Evolutionary conservation across 2,888 invertebrate genomes (phyloP).

Genomic region (Acanthococcus lagerstroemiae): DNA sequence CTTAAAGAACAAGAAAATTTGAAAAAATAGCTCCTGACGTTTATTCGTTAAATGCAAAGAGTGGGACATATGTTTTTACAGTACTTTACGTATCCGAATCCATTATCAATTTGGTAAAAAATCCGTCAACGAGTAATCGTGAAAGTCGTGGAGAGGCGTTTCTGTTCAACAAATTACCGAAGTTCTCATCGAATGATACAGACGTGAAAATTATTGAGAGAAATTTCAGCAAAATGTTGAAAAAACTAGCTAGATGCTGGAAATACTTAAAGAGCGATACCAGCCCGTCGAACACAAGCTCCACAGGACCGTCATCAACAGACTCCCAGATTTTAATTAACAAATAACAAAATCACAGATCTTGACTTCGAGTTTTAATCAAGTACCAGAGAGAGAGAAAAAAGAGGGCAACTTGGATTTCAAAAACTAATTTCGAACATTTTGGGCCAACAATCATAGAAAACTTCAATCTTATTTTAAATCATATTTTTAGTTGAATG

Average conservation of each 20-base stretch:
- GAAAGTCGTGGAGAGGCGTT: not conserved
- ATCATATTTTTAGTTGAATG: too few species aligned
- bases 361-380: too few species aligned
- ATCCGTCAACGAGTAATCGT: not conserved
- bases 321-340: not conserved
- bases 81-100: not conserved
- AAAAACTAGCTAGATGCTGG: not conserved
- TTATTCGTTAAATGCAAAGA: not conserved
- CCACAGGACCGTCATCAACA: not conserved
- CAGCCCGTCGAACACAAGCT: not conserved
- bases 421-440: too few species aligned
- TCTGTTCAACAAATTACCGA: not conserved
- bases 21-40: not conserved
- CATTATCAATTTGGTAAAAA: not conserved
- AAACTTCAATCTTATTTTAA: too few species aligned
- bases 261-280: not conserved
- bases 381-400: too few species aligned
- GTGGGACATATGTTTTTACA: not conserved
- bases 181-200: not conserved
- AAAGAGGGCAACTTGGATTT: too few species aligned
- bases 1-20: not conserved
- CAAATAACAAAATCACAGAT: too few species aligned
- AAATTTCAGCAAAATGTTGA: not conserved
- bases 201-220: not conserved
- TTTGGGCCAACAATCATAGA: too few species aligned